Evolutionary conservation across 2,888 invertebrate genomes (phyloP).

Genomic region (Temnothorax unifasciatus): DNA sequence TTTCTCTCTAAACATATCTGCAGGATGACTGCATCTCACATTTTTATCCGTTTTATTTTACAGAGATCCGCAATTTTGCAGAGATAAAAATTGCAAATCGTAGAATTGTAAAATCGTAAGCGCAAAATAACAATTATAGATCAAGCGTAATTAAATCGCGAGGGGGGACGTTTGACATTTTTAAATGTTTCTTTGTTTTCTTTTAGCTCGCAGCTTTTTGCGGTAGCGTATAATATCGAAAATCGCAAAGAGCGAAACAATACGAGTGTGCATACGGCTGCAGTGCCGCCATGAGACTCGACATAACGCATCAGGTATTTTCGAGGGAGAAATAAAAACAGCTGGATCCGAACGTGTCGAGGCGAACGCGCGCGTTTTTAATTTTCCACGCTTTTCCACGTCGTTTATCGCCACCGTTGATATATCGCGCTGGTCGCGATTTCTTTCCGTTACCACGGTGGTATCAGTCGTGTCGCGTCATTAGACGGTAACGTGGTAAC

Average conservation of each 20-base stretch:
- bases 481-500: conserved; percentile 28
- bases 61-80: not conserved
- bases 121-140: not conserved
- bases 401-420: conserved; percentile 4
- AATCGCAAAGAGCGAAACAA: not conserved
- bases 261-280: not conserved
- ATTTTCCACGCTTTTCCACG: conserved; percentile 22
- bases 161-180: not conserved
- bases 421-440: conserved; percentile 9
- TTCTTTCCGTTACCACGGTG: conserved; percentile 4
- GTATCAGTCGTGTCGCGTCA: conserved; percentile 33
- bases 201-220: not conserved
- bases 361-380: not conserved
- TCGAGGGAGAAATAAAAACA: conserved; percentile 14
- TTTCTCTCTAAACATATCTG: conserved; percentile 29
- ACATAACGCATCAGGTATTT: conserved; percentile 5
- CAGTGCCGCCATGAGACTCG: not conserved
- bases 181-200: not conserved
- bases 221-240: not conserved
- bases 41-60: not conserved
- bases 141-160: not conserved
- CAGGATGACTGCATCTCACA: not conserved
- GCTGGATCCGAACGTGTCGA: not conserved
- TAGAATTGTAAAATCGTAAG: not conserved
- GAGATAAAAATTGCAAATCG: not conserved